phyloP scores from a whole-genome alignment of 2,888 invertebrate genomes.

The Catocala fraxini region DNA sequence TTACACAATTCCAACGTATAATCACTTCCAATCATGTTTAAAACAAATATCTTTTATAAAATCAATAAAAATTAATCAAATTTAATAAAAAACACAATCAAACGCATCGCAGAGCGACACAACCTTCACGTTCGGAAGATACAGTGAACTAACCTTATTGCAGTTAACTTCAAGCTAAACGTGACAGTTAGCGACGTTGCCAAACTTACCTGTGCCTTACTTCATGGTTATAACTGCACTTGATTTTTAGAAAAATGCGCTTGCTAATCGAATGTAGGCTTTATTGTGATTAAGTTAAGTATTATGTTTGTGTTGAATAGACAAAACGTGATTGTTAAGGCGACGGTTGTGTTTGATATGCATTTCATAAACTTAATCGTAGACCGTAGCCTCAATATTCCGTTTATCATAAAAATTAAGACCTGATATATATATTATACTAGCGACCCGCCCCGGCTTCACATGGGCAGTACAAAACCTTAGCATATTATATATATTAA shows the following conservation, averaged over 20 bases:
- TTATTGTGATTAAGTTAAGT: background rate
- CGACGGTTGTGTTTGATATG: constrained; percentile 22
- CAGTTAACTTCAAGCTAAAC: constrained; percentile 70
- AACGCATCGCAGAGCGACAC: constrained; percentile 59
- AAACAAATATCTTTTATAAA: constrained; percentile 31
- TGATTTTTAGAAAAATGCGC: constrained; percentile 49
- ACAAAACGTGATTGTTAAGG: constrained; percentile 53
- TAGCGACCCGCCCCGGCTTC: too few species aligned
- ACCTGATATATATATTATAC: too few species aligned
- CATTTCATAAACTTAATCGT: background rate
- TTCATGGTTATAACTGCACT: constrained; percentile 67
- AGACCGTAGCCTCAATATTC: too few species aligned
- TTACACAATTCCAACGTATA: constrained; percentile 95
- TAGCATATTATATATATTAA: too few species aligned
- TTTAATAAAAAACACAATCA: constrained; percentile 50
- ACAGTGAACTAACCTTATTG: constrained; percentile 66
- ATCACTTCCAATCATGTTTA: constrained; percentile 93
- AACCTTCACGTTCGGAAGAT: constrained; percentile 52
- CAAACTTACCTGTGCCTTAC: constrained; percentile 64
- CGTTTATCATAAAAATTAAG: too few species aligned
- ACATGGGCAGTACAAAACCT: too few species aligned
- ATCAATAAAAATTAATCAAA: constrained; percentile 36
- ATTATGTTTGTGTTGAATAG: constrained; percentile 16
- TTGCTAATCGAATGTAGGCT: constrained; percentile 32
- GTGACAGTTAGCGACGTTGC: constrained; percentile 71